phyloP scores from a whole-genome alignment of 1,140 invertebrate species.

The Bombus superbus region DNA sequence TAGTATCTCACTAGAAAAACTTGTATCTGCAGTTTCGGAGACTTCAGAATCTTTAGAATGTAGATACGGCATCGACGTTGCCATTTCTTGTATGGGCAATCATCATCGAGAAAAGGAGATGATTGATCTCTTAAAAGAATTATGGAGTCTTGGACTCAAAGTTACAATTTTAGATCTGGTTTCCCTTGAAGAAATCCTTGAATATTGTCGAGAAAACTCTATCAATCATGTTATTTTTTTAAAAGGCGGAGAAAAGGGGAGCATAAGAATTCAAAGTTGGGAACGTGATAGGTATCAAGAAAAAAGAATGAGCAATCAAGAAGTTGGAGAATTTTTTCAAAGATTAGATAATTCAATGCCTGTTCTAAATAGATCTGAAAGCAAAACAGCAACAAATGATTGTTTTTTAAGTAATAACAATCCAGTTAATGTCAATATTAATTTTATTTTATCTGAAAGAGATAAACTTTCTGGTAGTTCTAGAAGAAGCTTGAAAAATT shows the following conservation, averaged over 20 bases:
- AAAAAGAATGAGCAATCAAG: conserved; percentile 83
- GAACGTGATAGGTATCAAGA: conserved; percentile 87
- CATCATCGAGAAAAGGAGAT: conserved; percentile 85
- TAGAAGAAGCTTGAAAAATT: conserved; percentile 82
- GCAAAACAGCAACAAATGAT: conserved; percentile 74
- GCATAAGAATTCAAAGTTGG: conserved; percentile 84
- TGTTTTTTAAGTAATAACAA: conserved; percentile 64
- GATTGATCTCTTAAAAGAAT: conserved; percentile 84
- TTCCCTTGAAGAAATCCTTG: conserved; percentile 87
- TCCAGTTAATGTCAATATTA: conserved; percentile 77
- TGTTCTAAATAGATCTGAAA: conserved; percentile 75
- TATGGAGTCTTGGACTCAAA: conserved; percentile 85
- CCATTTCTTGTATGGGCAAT: conserved; percentile 86
- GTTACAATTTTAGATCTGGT: conserved; percentile 83
- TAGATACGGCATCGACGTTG: conserved; percentile 84
- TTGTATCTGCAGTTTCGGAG: conserved; percentile 84
- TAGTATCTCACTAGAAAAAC: conserved; percentile 89
- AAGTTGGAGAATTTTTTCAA: conserved; percentile 85
- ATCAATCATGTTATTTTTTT: conserved; percentile 88
- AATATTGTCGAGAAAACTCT: conserved; percentile 85
- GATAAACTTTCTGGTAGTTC: conserved; percentile 84
- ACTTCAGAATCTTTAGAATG: conserved; percentile 76
- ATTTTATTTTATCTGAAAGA: conserved; percentile 80
- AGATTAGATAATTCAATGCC: conserved; percentile 74
- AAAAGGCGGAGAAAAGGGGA: conserved; percentile 86